Evolutionary conservation across 2,113 vertebrate species (phyloP), one percentile per base, ranked within the genome.

Genomic region (Gallinago paraguaiae): DNA sequence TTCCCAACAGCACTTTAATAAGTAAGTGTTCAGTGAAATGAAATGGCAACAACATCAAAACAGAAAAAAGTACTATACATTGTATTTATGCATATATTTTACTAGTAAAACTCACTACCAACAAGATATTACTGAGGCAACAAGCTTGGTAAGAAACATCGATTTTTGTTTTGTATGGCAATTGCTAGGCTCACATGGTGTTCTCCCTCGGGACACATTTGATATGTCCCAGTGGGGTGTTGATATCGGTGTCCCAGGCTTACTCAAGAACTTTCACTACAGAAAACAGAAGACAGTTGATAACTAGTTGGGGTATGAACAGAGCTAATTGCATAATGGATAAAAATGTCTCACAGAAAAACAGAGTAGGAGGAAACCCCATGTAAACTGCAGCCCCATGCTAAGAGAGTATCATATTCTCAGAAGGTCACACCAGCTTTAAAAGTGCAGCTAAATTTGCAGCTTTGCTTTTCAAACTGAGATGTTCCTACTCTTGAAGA

Each of bases 51-150:
- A 74, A 78, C 85, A 95, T 59, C 84, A 82, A 80, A 96, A 89
- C 72, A 91, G 88, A 93, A 96, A 63, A 63, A 94, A 84, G 46
- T 93, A 95, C 57, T 89, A 79, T 79, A 96, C 82, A 82, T 80
- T 65, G 86, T 76, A 87, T 75, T 84, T 94, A 86, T 92, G 90
- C 48, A 82, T 93, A 82, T 93, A 92, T 93, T 93, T 96, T 83
- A 94, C 92, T 93, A 92, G 50, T 68, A 92, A 95, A 97, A 95
- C 87, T 96, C 77, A 93, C 94, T 93, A 96, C 28, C 79, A 89
- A 95, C 82, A 96, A 94, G 79, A 67, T 90, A 96, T 75, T 91
- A 90, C 84, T 28, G 89, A 96, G 96, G 78, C 84, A 96, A 96
- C 85, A 95, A 90, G 13, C 82, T 95, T 68, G 64, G 83, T 88